Percentiles rank a stretch among this genome's conserved stretches.
These are phyloP conservation scores for Plumapathes pennacea DNA, from an alignment of 92 coral and sea anemone species.

Conservation along the genomic window DNA sequence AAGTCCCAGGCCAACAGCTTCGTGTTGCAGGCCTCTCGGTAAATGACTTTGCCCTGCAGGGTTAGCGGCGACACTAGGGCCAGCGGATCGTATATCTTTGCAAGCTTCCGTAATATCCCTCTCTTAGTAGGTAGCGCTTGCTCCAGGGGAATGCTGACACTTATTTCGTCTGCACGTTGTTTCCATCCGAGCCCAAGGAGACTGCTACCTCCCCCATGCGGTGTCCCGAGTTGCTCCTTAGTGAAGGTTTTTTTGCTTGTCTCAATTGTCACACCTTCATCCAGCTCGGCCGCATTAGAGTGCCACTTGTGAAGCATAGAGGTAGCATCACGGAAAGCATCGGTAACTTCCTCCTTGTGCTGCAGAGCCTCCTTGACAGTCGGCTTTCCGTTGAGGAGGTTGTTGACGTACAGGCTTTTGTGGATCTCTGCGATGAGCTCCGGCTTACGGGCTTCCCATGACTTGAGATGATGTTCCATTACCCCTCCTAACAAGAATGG, in stretches of 20 bases:
- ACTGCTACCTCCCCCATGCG: conserved; percentile 28
- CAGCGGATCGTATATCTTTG: conserved; percentile 49
- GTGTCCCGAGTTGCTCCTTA: conserved; percentile 36
- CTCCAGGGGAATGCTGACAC: conserved; percentile 33
- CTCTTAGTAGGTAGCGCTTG: conserved; percentile 32
- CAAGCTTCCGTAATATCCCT: conserved; percentile 37
- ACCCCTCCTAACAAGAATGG: conserved; percentile 44
- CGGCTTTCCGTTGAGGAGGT: conserved; percentile 19
- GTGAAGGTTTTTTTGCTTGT: conserved; percentile 32
- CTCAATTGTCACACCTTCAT: background rate
- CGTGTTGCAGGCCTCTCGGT: conserved; percentile 37
- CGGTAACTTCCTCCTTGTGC: conserved; percentile 16
- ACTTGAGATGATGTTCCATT: conserved; percentile 3
- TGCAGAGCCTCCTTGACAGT: conserved; percentile 25
- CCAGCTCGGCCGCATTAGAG: conserved; percentile 22
- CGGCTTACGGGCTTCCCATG: conserved; percentile 30
- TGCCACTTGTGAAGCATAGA: conserved; percentile 41
- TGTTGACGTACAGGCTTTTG: conserved; percentile 47
- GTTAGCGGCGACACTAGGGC: conserved; percentile 36
- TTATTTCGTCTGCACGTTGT: conserved; percentile 21
- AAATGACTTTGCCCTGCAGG: conserved; percentile 46
- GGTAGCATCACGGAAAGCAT: conserved; percentile 39
- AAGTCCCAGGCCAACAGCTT: conserved; percentile 53
- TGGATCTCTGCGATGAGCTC: conserved; percentile 25
- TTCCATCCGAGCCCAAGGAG: conserved; percentile 44